Evolutionary conservation across 1,140 invertebrate genomes (phyloP), one percentile per base, ranked within the genome.

Genomic region (Ooceraea biroi): DNA sequence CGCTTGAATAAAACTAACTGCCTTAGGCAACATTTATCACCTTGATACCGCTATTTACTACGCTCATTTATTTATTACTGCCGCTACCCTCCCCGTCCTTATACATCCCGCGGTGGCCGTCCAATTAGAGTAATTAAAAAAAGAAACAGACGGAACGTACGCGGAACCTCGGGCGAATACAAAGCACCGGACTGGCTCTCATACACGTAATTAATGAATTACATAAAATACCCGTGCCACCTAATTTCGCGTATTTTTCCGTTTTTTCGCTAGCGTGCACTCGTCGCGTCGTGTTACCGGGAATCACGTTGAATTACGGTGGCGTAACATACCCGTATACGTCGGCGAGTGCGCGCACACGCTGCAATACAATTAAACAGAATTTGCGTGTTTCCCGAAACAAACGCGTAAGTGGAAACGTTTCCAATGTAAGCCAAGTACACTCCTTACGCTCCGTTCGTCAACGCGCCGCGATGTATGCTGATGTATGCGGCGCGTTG

Each of bases 91-190:
- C 30, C 30, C 0, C 10, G 5, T 17, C 41, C n/a, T 27, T 36
- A 1, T 30, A 17, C 8, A 10, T 65, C 10, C 3, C 41, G 1
- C 52, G 50, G 60, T 72, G 44, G 30, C 25, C 66, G 44, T 46
- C 60, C 52, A 86, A 87, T 87, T 84, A 87, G 36, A 55, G 57
- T 84, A 84, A 87, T 87, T 73, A 71, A 68, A 80, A 76, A 78
- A 72, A 36, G 14, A 61, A 68, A 57, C 22, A 66, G 72, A 68
- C 61, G 68, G 22, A 82, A 68, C 57, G 57, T 69, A 60, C 22
- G 57, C 48, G 80, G 41, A 25, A 73, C 27, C 44, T 85, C 36
- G 48, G 52, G 52, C 74, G 52, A 68, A 76, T 63, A 19, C 50
- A 25, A 68, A 78, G 52, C 52, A 61, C 27, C 14, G 4, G 60